These are phyloP conservation scores for Aricia artaxerxes DNA, from an alignment of 2,888 invertebrate species.

Conservation along the genomic window DNA sequence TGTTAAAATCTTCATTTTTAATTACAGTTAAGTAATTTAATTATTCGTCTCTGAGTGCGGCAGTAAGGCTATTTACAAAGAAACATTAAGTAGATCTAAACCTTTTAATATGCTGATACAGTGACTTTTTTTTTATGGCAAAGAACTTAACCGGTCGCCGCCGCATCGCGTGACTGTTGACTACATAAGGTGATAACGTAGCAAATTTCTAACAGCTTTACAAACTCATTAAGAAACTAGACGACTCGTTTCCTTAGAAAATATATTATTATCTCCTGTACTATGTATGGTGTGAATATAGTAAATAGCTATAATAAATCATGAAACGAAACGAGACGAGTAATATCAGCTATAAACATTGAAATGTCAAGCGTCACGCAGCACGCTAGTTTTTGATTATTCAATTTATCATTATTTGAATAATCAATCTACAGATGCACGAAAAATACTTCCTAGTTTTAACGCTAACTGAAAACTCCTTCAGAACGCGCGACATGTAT, in stretches of 20 bases:
- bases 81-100: neutral
- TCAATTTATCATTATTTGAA: neutral
- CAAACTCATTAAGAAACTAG: slow-evolving; percentile 21
- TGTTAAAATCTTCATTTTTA: no score
- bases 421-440: neutral
- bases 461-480: neutral
- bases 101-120: neutral
- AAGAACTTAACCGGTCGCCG: neutral
- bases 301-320: neutral
- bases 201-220: slow-evolving; percentile 20
- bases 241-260: slow-evolving; percentile 9
- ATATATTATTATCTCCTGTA: slow-evolving; percentile 1
- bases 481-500: neutral
- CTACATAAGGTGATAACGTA: slow-evolving; percentile 4
- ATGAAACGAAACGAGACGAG: neutral
- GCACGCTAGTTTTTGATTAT: no score
- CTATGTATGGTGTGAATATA: neutral
- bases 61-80: no score
- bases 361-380: no score
- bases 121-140: neutral
- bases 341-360: no score
- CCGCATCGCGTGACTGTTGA: slow-evolving; percentile 3
- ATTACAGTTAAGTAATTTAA: no score
- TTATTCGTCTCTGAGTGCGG: no score
- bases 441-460: slow-evolving; percentile 16